Evolutionary conservation across 2,888 invertebrate species (phyloP).

Genomic region (Sclerodermus sp.): DNA sequence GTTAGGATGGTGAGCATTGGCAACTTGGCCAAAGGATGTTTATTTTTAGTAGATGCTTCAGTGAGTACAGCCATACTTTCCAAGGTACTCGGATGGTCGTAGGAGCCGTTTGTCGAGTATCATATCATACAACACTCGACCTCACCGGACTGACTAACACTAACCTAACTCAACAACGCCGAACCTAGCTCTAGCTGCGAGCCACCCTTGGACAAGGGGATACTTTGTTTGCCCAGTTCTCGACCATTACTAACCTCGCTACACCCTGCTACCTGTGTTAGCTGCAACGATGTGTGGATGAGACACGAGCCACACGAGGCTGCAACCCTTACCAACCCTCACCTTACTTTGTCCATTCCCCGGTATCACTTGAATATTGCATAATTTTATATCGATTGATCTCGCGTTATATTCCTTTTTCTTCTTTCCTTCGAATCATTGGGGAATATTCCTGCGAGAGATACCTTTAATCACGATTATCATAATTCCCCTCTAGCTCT

Average conservation of each 20-base stretch:
- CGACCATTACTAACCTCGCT: conserved; percentile 40
- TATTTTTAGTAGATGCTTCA: conserved; percentile 29
- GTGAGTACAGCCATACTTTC: conserved; percentile 23
- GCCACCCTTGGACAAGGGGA: conserved; percentile 27
- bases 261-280: conserved; percentile 28
- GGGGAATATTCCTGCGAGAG: too few species aligned
- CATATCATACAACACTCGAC: conserved; percentile 47
- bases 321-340: background rate
- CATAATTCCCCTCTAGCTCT: too few species aligned
- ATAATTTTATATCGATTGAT: too few species aligned
- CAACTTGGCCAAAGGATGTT: conserved; percentile 20
- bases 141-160: conserved; percentile 28
- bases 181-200: conserved; percentile 23
- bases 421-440: too few species aligned
- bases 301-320: conserved; percentile 13
- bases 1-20: too few species aligned
- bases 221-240: conserved; percentile 45
- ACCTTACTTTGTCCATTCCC: too few species aligned
- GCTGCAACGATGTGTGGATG: conserved; percentile 24
- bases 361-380: too few species aligned
- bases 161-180: conserved; percentile 36
- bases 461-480: too few species aligned
- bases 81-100: conserved; percentile 30
- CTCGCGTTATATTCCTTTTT: too few species aligned
- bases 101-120: conserved; percentile 41